Conservation (phyloP, 2,797 vertebrate species). For the Myoxocephalus aenaeus region DNA sequence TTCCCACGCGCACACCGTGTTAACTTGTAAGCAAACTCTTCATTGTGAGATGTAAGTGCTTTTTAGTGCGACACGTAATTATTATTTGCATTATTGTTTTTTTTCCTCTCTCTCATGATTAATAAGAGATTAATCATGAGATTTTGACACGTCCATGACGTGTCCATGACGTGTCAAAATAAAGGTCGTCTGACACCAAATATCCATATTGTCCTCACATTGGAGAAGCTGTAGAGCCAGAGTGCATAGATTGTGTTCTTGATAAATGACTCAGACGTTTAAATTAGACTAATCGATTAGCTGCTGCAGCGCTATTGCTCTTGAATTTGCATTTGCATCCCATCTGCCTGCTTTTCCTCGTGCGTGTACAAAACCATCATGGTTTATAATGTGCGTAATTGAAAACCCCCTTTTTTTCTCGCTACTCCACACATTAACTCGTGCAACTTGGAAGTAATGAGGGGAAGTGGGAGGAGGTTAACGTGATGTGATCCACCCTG, state of each 20-base stretch:
- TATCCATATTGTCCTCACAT: not conserved
- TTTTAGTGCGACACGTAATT: not conserved
- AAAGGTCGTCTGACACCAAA: not conserved
- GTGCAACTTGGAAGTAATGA: conserved; percentile 36
- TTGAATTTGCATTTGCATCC: not conserved
- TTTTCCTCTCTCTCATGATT: not conserved
- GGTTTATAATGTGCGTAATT: conserved; percentile 31
- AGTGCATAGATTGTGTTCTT: not conserved
- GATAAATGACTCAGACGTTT: conserved; percentile 1
- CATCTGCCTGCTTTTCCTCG: not conserved
- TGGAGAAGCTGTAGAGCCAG: not conserved
- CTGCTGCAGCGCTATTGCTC: not conserved
- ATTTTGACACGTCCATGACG: no score
- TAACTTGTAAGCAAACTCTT: conserved; percentile 51
- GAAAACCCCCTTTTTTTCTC: conserved; percentile 21
- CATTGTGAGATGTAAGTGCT: conserved; percentile 13
- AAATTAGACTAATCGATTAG: conserved; percentile 17
- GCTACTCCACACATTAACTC: conserved; percentile 42
- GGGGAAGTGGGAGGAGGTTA: not conserved
- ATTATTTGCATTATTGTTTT: not conserved
- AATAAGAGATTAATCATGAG: not conserved
- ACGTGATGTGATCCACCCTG: conserved; percentile 29
- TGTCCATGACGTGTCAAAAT: no score
- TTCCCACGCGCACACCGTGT: conserved; percentile 52
- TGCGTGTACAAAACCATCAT: conserved; percentile 1